Conservation (phyloP, 2,797 vertebrate genomes). For the Eurystomus glaucurus region DNA sequence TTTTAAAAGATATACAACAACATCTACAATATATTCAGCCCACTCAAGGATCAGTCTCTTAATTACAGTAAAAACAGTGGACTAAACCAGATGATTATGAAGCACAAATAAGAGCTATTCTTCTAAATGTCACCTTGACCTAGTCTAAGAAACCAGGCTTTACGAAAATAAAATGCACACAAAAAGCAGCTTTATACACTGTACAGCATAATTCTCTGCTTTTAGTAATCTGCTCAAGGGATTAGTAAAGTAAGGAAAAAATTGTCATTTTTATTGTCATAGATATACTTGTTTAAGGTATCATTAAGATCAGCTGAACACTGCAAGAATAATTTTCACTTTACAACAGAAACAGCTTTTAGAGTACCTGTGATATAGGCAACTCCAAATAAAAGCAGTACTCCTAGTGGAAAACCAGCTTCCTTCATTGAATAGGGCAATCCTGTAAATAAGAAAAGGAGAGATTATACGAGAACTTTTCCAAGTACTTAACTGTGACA, state of each 20-base stretch:
- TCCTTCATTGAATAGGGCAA: conserved; percentile 94
- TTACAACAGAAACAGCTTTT: background rate
- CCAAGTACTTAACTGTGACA: background rate
- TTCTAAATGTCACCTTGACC: background rate
- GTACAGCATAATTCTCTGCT: conserved; percentile 16
- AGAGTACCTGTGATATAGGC: conserved; percentile 89
- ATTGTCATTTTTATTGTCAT: background rate
- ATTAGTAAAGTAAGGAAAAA: conserved; percentile 60
- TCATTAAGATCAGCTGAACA: background rate
- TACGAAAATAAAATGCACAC: background rate
- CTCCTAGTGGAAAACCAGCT: conserved; percentile 94
- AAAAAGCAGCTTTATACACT: conserved; percentile 59
- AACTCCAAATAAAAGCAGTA: conserved; percentile 90
- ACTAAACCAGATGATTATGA: background rate
- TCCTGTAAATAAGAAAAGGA: conserved; percentile 82
- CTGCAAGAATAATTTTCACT: background rate
- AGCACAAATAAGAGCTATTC: background rate
- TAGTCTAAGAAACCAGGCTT: background rate
- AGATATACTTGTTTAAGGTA: background rate
- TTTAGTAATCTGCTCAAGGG: conserved; percentile 58
- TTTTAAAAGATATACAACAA: background rate
- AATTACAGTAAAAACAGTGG: background rate
- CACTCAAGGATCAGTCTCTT: background rate
- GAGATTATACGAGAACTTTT: background rate
- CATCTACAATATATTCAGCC: background rate